Evolutionary conservation across 1,140 invertebrate species (phyloP).

Genomic region (Branchinecta lindahli): DNA sequence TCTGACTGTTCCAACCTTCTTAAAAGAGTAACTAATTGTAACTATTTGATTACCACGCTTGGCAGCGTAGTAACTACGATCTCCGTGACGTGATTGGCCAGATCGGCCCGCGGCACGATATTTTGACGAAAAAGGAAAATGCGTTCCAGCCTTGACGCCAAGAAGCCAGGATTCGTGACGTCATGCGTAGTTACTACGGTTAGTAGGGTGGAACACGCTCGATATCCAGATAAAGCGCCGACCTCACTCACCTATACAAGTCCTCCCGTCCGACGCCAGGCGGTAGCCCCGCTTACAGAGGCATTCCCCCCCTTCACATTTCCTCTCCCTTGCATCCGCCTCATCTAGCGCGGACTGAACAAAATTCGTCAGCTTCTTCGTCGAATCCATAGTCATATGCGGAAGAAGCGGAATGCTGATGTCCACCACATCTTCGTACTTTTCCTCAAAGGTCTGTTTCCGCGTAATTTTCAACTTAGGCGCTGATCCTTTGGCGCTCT

Average conservation of each 20-base stretch:
- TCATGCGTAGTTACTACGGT: no score
- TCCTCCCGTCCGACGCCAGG: not conserved
- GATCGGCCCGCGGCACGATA: no score
- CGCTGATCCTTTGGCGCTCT: not conserved
- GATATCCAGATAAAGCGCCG: no score
- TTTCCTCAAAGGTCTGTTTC: conserved; percentile 8
- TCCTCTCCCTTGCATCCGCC: not conserved
- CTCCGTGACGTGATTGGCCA: no score
- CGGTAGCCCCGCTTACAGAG: not conserved
- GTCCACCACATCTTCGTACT: conserved; percentile 1
- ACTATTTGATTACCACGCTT: no score
- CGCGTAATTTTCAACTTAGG: not conserved
- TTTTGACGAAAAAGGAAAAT: no score
- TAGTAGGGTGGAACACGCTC: no score
- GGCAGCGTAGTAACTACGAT: no score
- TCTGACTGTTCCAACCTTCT: no score
- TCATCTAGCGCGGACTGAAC: not conserved
- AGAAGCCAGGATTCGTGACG: no score
- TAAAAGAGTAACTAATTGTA: no score
- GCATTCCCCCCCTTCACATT: not conserved
- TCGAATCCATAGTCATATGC: not conserved
- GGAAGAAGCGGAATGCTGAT: not conserved
- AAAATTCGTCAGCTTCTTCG: conserved; percentile 1
- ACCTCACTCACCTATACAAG: conserved; percentile 2
- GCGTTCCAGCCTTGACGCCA: no score